phyloP scores from a whole-genome alignment of 2,113 vertebrate genomes.

The Condylura cristata region DNA sequence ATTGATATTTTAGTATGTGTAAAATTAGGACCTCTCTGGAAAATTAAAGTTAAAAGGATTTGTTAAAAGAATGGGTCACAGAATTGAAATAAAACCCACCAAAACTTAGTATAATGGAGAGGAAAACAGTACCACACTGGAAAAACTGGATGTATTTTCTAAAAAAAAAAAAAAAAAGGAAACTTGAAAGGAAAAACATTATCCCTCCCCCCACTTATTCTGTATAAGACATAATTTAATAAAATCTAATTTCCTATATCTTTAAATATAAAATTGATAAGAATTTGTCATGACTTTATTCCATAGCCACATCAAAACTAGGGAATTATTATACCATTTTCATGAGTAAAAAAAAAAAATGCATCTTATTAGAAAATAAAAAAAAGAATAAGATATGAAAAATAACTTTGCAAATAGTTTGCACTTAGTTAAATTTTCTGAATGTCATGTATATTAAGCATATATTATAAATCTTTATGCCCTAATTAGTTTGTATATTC shows the following conservation, averaged over 20 bases:
- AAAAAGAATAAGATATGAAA: constrained; percentile 15
- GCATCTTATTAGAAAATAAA: background rate
- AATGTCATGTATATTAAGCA: background rate
- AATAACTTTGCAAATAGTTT: constrained; percentile 17
- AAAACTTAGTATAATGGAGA: background rate
- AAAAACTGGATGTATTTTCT: background rate
- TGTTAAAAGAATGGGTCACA: background rate
- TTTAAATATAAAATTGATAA: constrained; percentile 54
- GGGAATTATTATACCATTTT: background rate
- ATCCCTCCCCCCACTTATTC: background rate
- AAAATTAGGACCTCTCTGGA: background rate
- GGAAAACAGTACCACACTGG: background rate
- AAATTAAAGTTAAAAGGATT: constrained; percentile 11
- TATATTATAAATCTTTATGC: background rate
- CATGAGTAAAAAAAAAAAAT: constrained; percentile 48
- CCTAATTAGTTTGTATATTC: constrained; percentile 21
- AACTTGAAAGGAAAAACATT: background rate
- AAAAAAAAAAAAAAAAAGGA: background rate
- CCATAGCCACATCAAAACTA: background rate
- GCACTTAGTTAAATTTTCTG: background rate
- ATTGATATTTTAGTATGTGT: background rate
- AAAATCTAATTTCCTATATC: background rate
- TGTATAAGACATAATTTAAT: background rate
- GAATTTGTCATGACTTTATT: background rate
- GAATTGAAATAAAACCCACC: background rate